Evolutionary conservation across 2,888 invertebrate species (phyloP).

Genomic region (Podotricha telesiphe): DNA sequence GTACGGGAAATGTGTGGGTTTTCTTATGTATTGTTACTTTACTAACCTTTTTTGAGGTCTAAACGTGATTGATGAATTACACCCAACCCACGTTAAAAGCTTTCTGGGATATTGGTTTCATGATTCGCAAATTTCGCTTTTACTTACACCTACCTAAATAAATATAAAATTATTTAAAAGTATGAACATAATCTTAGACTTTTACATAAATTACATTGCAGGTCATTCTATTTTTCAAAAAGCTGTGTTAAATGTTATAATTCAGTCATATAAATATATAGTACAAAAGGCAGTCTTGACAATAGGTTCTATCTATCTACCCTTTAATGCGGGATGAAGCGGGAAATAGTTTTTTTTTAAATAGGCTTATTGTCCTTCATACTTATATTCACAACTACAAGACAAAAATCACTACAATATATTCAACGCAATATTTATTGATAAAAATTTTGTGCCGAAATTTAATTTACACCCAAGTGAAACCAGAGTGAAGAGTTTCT

Average conservation of each 20-base stretch:
- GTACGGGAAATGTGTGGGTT: conserved; percentile 49
- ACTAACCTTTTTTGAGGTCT: conserved; percentile 57
- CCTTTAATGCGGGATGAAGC: no score
- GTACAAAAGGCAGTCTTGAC: no score
- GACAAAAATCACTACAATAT: neutral
- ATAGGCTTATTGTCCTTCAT: no score
- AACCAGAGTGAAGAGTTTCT: no score
- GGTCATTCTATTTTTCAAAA: neutral
- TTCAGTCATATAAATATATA: no score
- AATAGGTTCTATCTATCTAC: no score
- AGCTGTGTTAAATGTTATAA: neutral
- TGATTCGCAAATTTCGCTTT: conserved; percentile 29
- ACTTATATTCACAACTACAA: neutral
- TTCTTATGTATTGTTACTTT: conserved; percentile 52
- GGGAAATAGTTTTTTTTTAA: no score
- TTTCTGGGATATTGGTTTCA: conserved; percentile 50
- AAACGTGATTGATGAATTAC: conserved; percentile 70
- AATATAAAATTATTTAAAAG: neutral
- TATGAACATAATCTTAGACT: neutral
- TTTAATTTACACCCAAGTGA: no score
- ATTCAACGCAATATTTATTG: no score
- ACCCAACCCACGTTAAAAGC: conserved; percentile 65
- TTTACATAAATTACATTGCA: neutral
- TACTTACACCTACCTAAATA: neutral
- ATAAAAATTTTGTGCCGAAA: no score